Evolutionary conservation across 1,140 invertebrate species (phyloP), one percentile per base, ranked within the genome.

Genomic region (Onthophagus taurus): DNA sequence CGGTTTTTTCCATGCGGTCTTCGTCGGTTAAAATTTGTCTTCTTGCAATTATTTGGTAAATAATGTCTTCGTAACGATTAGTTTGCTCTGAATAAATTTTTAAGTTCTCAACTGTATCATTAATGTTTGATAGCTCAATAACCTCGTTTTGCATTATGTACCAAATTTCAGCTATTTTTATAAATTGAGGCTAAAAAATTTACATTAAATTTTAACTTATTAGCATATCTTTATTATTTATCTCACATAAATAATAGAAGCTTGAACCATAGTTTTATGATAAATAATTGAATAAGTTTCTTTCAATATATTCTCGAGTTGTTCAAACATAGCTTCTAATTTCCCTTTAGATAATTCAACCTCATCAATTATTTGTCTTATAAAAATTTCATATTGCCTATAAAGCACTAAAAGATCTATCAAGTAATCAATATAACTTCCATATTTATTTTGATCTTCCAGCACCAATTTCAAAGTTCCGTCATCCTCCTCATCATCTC

Each of bases 211-310:
- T 5, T 12, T 8, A 26, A 39, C 29, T 23, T 11, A 24, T 34
- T 21, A 36, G 8, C 14, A 31, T 30, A 2, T 44, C 7, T 5
- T 50, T 36, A 12, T 34, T 5, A 18, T 42, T 42, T 31, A 38
- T 71, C 74, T 72, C 61, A 81, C 78, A 58, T 77, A 83, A 23
- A 81, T 72, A 60, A 72, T 68, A 24, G 59, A 56, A 1, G 74
- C 74, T 0, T 78, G 76, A 36, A 81, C 72, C 2, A 76, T 77
- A 0, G 73, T 72, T 47, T 72, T 72, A 37, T 71, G 75, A 45
- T 72, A 7, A 34, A 17, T 42, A 29, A 36, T 35, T 44, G 72
- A 60, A 44, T 80, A 74, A 37, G 80, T 55, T 30, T 74, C 70
- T 11, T 68, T 53, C 0, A 80, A 50, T 3, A 67, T 65, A 4